These are phyloP conservation scores for Gymnopithys bicolor DNA, from an alignment of 2,797 vertebrate genomes.

Conservation along the genomic window DNA sequence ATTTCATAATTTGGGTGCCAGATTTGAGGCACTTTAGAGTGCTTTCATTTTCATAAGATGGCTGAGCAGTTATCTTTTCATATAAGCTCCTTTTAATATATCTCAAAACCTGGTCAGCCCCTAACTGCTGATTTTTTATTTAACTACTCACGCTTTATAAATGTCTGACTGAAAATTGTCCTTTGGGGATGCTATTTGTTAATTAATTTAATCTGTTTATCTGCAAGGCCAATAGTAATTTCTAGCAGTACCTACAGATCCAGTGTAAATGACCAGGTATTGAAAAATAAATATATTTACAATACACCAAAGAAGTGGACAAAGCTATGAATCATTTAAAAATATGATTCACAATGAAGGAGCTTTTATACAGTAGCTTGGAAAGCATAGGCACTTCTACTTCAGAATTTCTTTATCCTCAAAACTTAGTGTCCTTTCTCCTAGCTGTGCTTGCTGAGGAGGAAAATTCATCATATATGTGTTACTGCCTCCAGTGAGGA, in stretches of 20 bases:
- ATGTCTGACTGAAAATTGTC: background rate
- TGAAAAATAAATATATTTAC: background rate
- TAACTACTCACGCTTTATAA: background rate
- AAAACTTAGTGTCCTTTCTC: constrained; percentile 8
- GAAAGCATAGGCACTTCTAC: constrained; percentile 62
- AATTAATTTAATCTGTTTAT: background rate
- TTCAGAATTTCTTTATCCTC: constrained; percentile 19
- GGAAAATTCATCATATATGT: background rate
- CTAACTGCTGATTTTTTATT: background rate
- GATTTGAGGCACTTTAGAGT: background rate
- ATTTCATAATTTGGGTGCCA: background rate
- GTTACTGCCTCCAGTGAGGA: background rate
- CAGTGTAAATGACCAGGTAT: background rate
- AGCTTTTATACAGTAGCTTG: background rate
- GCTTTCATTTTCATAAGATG: background rate
- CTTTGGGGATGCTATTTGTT: background rate
- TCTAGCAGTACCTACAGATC: background rate
- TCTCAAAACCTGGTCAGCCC: background rate
- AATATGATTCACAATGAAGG: background rate
- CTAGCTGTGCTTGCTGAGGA: background rate
- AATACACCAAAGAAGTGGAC: background rate
- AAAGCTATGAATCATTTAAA: background rate
- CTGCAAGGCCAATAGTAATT: background rate
- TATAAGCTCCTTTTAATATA: background rate
- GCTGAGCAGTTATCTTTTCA: background rate